phyloP scores from a whole-genome alignment of 2,888 invertebrate species.

The Zygaena filipendulae region DNA sequence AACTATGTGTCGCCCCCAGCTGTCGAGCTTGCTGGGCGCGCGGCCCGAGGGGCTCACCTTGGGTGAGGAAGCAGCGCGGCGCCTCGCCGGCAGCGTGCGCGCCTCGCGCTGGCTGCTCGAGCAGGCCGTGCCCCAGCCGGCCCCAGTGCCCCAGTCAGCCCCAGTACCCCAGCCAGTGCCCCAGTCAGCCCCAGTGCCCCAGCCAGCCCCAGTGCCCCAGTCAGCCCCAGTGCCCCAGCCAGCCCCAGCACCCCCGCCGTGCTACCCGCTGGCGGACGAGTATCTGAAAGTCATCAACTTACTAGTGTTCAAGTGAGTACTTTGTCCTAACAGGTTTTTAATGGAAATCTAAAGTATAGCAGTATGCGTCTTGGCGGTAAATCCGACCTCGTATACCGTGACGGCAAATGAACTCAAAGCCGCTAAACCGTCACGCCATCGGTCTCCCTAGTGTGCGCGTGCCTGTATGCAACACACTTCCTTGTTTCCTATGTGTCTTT shows the following conservation, averaged over 20 bases:
- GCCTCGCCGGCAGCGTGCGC: constrained; percentile 7
- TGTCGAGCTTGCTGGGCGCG: constrained; percentile 37
- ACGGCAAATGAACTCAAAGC: no score
- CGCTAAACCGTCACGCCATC: no score
- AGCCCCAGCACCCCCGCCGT: constrained; percentile 19
- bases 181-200: no score
- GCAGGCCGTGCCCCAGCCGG: constrained; percentile 1
- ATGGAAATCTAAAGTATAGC: no score
- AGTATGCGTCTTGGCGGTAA: no score
- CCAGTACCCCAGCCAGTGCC: no score
- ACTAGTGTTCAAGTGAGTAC: constrained; percentile 33
- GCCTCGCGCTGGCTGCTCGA: constrained; percentile 5
- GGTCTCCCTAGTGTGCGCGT: no score
- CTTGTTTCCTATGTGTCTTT: no score
- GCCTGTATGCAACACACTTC: no score
- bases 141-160: neutral
- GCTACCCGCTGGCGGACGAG: constrained; percentile 38
- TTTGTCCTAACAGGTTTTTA: no score
- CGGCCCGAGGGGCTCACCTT: constrained; percentile 20
- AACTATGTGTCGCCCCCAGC: constrained; percentile 19
- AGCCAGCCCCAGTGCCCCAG: neutral
- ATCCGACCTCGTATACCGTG: no score
- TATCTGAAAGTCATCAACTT: constrained; percentile 34
- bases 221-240: constrained; percentile 28
- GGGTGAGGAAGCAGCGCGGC: constrained; percentile 10